Evolutionary conservation across 2,797 vertebrate species (phyloP).

Genomic region (Pelodytes ibericus): DNA sequence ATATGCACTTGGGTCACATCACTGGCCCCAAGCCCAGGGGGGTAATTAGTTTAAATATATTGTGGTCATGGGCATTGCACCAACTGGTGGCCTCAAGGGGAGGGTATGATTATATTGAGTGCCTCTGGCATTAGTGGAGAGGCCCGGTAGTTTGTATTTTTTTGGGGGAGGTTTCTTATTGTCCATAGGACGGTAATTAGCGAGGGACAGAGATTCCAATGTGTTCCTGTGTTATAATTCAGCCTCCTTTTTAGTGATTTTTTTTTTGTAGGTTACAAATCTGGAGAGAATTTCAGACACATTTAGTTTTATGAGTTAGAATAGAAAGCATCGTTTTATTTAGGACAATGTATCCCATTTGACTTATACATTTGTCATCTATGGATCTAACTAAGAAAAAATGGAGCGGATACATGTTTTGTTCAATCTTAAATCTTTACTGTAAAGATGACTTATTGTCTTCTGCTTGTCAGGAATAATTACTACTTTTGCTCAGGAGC

Average conservation of each 20-base stretch:
- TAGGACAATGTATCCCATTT: background rate
- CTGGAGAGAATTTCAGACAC: background rate
- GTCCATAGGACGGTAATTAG: too few species aligned
- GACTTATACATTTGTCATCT: slow-evolving; percentile 16
- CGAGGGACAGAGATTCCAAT: too few species aligned
- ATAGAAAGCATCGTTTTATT: slow-evolving; percentile 21
- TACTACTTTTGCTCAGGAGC: background rate
- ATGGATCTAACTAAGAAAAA: background rate
- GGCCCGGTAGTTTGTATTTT: too few species aligned
- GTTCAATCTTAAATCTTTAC: background rate
- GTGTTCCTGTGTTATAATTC: too few species aligned
- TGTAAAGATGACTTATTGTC: background rate
- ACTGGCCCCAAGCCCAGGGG: too few species aligned
- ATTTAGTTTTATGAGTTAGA: slow-evolving; percentile 18
- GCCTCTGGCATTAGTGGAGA: too few species aligned
- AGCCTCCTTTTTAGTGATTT: slow-evolving; percentile 13
- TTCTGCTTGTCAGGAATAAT: background rate
- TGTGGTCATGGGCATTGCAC: too few species aligned
- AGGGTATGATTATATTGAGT: too few species aligned
- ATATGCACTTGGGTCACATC: too few species aligned
- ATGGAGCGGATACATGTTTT: slow-evolving; percentile 22
- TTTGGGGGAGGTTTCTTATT: too few species aligned
- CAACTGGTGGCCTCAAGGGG: too few species aligned
- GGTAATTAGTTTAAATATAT: too few species aligned
- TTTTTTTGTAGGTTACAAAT: slow-evolving; percentile 5